phyloP scores from a whole-genome alignment of 2,888 invertebrate genomes.

The Oasisia sp. region DNA sequence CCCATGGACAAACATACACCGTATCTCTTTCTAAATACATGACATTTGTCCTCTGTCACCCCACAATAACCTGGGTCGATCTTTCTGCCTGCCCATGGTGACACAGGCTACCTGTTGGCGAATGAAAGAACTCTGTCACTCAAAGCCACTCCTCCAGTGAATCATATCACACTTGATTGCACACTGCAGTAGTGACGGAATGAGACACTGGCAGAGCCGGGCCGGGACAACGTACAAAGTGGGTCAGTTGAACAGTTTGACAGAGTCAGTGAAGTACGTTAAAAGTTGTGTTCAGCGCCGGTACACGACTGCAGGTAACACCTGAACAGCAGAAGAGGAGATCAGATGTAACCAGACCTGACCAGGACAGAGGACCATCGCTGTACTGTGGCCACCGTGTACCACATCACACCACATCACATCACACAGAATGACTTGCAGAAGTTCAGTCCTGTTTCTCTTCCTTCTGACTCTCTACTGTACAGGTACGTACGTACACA shows the following conservation, averaged over 20 bases:
- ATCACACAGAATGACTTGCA: not conserved
- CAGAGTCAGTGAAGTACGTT: not conserved
- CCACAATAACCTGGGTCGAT: not conserved
- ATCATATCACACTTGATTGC: not conserved
- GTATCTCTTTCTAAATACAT: not conserved
- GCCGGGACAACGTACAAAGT: not conserved
- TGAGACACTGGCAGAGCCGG: not conserved
- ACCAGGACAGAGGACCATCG: not conserved
- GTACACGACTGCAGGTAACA: not conserved
- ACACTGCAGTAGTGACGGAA: not conserved
- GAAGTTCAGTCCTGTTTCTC: not conserved
- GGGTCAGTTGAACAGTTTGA: not conserved
- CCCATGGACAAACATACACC: not conserved
- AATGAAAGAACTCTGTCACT: not conserved
- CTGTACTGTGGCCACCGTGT: not conserved
- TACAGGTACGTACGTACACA: not conserved
- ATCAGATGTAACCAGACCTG: not conserved
- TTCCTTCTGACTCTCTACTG: not conserved
- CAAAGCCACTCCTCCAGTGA: constrained; percentile 2
- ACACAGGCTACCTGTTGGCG: not conserved
- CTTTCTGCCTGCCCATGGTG: not conserved
- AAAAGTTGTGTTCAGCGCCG: not conserved
- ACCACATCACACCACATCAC: not conserved
- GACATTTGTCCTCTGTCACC: not conserved
- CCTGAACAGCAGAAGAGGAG: not conserved